Base-by-base conservation (phyloP, 1,140 invertebrate genomes). In the Ceratina australensis region DNA sequence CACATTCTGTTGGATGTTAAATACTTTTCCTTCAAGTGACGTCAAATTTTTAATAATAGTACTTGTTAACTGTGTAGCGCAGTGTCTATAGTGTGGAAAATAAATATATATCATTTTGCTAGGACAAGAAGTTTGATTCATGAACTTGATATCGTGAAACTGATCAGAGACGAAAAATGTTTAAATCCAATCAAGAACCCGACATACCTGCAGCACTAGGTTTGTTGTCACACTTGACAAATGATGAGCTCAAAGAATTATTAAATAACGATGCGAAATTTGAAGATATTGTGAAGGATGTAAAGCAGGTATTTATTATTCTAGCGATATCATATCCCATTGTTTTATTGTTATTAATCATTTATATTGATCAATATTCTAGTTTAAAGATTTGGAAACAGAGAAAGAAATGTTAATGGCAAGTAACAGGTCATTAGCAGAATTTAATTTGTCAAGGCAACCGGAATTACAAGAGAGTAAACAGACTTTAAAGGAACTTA, bases 371-470 rank as follows among this genome's bases (percentile, higher is more conserved):
- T 54, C 12, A 56, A 18, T 33, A 24, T 33, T 54, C 50, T 87
- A 97, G 95, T 93, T 97, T 1, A 95, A 97, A 89, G 94, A 95
- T 72, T 93, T 97, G 81, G 95, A 96, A 87, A 93, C 94, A 15
- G 96, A 98, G 85, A 97, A 97, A 84, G 96, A 98, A 89, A 95
- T 95, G 90, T 91, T 98, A 61, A 95, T 98, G 86, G 96, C 95
- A 2, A 96, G 95, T 80, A 98, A 98, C 88, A 95, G 96, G 88
- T 96, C 95, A 42, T 90, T 97, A 66, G 97, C 97, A 2, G 97
- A 98, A 89, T 96, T 94, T 83, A 99, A 98, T 90, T 93, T 99
- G 24, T 93, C 94, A 18, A 95, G 95, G 87, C 96, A 98, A 91
- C 96, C 97, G 50, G 93, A 95, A 86, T 91, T 98, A n/a, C 93